Conservation (phyloP, 2,113 vertebrate species). For the Dermatemys mawii region DNA sequence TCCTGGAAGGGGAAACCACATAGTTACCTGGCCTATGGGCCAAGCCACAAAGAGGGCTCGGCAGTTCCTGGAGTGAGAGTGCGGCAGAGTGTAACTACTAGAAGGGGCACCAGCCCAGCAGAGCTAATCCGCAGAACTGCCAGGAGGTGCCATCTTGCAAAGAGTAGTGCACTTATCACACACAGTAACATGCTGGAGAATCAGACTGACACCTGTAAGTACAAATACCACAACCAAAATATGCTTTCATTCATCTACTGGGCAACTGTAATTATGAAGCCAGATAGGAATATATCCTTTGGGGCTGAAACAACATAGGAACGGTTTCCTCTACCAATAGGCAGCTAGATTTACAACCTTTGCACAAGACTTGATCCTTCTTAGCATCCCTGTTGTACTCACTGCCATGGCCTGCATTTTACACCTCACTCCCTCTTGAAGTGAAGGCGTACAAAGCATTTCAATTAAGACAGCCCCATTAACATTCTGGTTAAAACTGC, state of each 20-base stretch:
- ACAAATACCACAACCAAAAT: neutral
- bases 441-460: neutral
- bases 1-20: neutral
- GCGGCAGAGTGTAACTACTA: too few species aligned
- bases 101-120: neutral
- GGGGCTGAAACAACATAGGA: neutral
- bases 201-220: neutral
- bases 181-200: neutral
- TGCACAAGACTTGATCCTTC: neutral
- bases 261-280: neutral
- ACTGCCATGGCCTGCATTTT: neutral
- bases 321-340: neutral
- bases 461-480: neutral
- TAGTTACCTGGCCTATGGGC: neutral
- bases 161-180: neutral
- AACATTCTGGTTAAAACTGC: neutral
- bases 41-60: neutral
- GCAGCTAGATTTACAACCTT: neutral
- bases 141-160: neutral
- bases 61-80: neutral
- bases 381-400: neutral
- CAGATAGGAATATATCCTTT: neutral
- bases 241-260: neutral
- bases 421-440: neutral
- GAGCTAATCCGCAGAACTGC: neutral